Percentiles rank a stretch among this genome's conserved stretches.
These are phyloP conservation scores for Lycaon pictus DNA, from an alignment of 2,113 vertebrate genomes.

Conservation along the genomic window DNA sequence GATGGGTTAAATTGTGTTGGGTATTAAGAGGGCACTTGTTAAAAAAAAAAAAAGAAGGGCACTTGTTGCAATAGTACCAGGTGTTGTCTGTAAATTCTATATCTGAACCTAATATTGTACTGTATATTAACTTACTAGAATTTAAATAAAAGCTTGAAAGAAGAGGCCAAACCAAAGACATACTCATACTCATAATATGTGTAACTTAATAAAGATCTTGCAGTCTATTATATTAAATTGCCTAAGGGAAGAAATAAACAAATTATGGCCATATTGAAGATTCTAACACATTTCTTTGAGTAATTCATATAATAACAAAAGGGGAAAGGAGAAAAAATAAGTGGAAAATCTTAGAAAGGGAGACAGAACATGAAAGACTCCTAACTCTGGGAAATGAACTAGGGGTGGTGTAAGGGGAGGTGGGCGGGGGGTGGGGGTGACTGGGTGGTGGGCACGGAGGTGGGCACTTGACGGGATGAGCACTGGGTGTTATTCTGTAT, in stretches of 20 bases:
- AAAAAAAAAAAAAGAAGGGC: no score
- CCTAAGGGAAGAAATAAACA: neutral
- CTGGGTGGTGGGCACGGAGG: no score
- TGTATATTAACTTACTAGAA: neutral
- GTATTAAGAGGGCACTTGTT: neutral
- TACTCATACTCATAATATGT: neutral
- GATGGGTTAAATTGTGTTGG: neutral
- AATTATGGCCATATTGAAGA: neutral
- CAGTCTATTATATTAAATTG: neutral
- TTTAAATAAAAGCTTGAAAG: neutral
- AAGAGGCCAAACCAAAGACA: neutral
- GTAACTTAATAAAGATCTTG: neutral
- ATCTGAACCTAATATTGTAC: neutral
- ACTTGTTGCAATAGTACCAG: neutral
- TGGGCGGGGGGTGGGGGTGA: no score
- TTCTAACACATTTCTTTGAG: neutral
- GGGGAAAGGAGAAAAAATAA: neutral
- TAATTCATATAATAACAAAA: neutral
- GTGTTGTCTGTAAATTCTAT: neutral
- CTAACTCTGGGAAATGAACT: no score
- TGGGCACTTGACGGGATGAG: no score
- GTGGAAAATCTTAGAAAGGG: no score
- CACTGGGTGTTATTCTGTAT: no score
- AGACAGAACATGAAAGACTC: no score
- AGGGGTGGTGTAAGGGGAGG: no score